Base-by-base conservation (phyloP, 2,113 vertebrate genomes). In the Hyperopisus bebe region DNA sequence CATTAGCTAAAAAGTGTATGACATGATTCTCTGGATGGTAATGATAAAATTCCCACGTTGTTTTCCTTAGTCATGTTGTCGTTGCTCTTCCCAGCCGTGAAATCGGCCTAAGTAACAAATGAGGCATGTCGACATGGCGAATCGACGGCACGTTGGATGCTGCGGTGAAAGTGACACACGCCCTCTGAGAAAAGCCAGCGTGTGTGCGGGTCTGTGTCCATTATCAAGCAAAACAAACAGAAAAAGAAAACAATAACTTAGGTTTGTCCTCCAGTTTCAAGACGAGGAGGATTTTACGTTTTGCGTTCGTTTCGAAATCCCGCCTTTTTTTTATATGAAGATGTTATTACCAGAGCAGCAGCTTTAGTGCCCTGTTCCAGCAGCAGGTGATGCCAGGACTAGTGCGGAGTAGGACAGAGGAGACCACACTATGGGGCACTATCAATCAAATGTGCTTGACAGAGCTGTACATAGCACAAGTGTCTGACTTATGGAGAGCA, bases 151-250 rank as follows among this genome's bases (percentile, higher is more conserved):
- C 35, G 66, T 74, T 3, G 31, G 1, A 13, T 74, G 66, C 27
- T 4, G 24, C 13, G 47, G 80, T 10, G 51, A 50, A 84, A 42
- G 42, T 66, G 53, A 85, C 39, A 1, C 89, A 11, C 13, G 17
- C 17, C 17, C 48, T 50, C 27, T 44, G 50, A 89, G 88, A 90
- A 58, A 90, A 83, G 89, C 66, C 55, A 74, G 27, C 11, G 15
- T 51, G 44, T 50, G 39, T 62, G 50, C 15, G 44, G 19, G 74
- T 5, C 5, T 24, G 42, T 5, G 48, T 53, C 74, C 39, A 21
- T 82, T 82, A 53, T 39, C 35, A 39, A 39, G 21, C n/a, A 31
- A 31, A 50, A 17, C 21, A 77, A n/a, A 50, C 53, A 55, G 21
- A 55, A 19, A 55, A 58, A 58, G 10, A 70, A 31, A 27, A 70